Evolutionary conservation across 2,888 invertebrate genomes (phyloP).

Genomic region (Druceiella hillmani): DNA sequence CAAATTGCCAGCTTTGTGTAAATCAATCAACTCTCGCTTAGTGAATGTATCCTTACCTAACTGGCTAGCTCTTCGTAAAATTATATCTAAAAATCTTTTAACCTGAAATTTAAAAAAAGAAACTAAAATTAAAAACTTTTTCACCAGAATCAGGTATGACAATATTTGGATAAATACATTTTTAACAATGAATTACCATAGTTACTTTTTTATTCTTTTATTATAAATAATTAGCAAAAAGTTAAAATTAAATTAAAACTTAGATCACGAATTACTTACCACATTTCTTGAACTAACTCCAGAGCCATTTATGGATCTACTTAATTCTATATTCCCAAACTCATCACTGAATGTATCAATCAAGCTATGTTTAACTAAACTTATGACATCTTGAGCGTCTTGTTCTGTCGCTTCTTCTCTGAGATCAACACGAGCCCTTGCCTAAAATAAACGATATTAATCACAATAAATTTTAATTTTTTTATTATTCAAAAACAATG

Average conservation of each 20-base stretch:
- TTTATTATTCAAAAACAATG: too few relatives aligned
- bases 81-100: conserved; percentile 63
- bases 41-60: conserved; percentile 69
- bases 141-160: too few relatives aligned
- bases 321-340: conserved; percentile 56
- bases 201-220: too few relatives aligned
- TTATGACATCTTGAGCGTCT: conserved; percentile 83
- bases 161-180: too few relatives aligned
- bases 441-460: too few relatives aligned
- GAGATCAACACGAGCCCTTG: conserved; percentile 83
- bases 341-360: conserved; percentile 72
- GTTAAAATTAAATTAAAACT: too few relatives aligned
- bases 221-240: too few relatives aligned
- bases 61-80: conserved; percentile 61
- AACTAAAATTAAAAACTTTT: too few relatives aligned
- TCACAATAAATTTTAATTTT: too few relatives aligned
- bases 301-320: conserved; percentile 65
- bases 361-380: conserved; percentile 76
- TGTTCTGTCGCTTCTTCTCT: conserved; percentile 69
- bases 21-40: conserved; percentile 67
- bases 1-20: conserved; percentile 62
- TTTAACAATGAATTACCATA: too few relatives aligned
- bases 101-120: conserved; percentile 50
- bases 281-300: conserved; percentile 66
- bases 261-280: too few relatives aligned